These are phyloP conservation scores for Caenorhabditis sulstoni DNA, from an alignment of 2,888 invertebrate species.

Conservation along the genomic window DNA sequence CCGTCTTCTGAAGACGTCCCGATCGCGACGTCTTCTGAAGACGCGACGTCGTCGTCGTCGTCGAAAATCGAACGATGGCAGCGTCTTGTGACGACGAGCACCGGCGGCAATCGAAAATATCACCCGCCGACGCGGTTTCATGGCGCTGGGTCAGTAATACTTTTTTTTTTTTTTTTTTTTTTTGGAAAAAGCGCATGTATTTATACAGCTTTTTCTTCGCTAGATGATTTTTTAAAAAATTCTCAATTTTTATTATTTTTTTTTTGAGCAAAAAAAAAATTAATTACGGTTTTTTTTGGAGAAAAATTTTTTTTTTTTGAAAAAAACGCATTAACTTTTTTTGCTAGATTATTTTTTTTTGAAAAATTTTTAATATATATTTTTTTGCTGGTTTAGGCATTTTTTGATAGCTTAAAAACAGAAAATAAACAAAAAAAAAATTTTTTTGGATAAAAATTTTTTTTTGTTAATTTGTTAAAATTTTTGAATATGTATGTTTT, in stretches of 20 bases:
- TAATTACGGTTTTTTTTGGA: too few species aligned
- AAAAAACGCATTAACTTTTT: too few species aligned
- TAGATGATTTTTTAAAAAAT: not conserved
- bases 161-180: not conserved
- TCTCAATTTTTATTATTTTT: not conserved
- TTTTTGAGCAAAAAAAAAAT: too few species aligned
- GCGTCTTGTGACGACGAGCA: not conserved
- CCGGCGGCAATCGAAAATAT: slow-evolving; percentile 22
- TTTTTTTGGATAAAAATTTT: too few species aligned
- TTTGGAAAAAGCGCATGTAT: not conserved
- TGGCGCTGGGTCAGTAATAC: slow-evolving; percentile 26
- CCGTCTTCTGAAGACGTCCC: not conserved
- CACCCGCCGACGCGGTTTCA: slow-evolving; percentile 39
- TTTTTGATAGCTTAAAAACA: too few species aligned
- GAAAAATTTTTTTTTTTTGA: too few species aligned
- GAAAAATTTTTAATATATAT: too few species aligned
- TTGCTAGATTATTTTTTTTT: too few species aligned
- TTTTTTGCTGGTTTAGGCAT: too few species aligned
- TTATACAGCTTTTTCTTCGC: not conserved
- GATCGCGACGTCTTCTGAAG: not conserved
- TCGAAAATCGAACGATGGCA: not conserved
- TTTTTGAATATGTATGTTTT: too few species aligned
- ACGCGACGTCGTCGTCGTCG: not conserved
- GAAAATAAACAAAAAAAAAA: too few species aligned
- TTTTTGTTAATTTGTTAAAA: too few species aligned